phyloP scores from a whole-genome alignment of 2,797 vertebrate genomes.

The Amblyopsis hoosieri region DNA sequence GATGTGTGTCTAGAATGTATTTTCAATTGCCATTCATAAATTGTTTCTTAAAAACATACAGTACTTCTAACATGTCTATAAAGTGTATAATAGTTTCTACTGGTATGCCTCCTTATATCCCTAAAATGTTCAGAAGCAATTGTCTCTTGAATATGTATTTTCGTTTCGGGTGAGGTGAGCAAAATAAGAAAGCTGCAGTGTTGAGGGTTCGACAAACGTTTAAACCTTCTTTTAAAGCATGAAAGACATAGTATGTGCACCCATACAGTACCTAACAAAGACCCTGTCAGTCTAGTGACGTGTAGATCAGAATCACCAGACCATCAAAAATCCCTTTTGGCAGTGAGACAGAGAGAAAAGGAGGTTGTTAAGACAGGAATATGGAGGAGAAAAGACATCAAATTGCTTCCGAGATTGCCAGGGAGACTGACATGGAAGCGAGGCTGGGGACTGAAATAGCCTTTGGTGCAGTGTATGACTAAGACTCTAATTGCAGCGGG shows the following conservation, averaged over 20 bases:
- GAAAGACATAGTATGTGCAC: too few species aligned
- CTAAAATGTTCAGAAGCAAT: too few species aligned
- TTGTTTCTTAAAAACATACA: too few species aligned
- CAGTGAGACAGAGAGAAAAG: conserved; percentile 14
- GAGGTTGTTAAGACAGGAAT: conserved; percentile 17
- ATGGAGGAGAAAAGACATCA: conserved; percentile 20
- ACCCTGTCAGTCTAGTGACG: conserved; percentile 8
- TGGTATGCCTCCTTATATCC: too few species aligned
- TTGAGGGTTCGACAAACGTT: too few species aligned
- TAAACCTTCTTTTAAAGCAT: too few species aligned
- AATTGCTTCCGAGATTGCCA: conserved; percentile 36
- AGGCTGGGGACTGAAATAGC: conserved; percentile 67
- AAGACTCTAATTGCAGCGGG: conserved; percentile 76
- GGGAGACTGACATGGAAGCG: conserved; percentile 51
- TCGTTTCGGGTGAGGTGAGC: too few species aligned
- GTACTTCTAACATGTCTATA: not conserved
- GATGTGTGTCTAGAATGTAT: too few species aligned
- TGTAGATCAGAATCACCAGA: conserved; percentile 42
- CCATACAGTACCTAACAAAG: conserved; percentile 14
- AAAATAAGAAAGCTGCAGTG: too few species aligned
- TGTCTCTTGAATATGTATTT: not conserved
- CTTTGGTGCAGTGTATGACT: conserved; percentile 69
- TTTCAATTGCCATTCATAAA: too few species aligned
- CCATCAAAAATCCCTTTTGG: conserved; percentile 23
- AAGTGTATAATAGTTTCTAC: too few species aligned